phyloP scores from a whole-genome alignment of 2,888 invertebrate species.

The Drosophila nigricruria region DNA sequence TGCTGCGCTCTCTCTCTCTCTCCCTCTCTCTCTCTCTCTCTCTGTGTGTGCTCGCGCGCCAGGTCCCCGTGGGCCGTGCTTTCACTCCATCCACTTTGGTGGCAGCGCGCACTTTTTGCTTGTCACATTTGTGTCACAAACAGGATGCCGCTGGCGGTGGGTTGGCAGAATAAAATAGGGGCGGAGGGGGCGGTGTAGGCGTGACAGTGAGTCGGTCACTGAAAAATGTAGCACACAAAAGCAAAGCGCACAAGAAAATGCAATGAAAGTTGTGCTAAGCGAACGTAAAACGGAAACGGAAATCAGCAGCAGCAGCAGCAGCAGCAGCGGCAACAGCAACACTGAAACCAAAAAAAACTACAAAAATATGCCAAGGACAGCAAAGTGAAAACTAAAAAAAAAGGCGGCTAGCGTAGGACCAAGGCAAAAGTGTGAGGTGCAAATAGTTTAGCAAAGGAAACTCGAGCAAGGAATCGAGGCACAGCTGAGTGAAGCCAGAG shows the following conservation, averaged over 20 bases:
- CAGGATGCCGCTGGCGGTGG: slow-evolving; percentile 69
- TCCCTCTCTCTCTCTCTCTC: too few species aligned
- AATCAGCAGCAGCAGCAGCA: slow-evolving; percentile 69
- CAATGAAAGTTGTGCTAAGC: slow-evolving; percentile 77
- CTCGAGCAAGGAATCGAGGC: slow-evolving; percentile 51
- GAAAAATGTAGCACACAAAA: slow-evolving; percentile 71
- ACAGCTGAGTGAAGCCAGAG: slow-evolving; percentile 65
- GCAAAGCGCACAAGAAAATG: slow-evolving; percentile 75
- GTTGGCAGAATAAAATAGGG: too few species aligned
- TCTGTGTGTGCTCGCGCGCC: too few species aligned
- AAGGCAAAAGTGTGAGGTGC: slow-evolving; percentile 17
- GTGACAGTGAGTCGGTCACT: slow-evolving; percentile 54
- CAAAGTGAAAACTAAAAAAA: slow-evolving; percentile 63
- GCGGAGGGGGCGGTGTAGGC: slow-evolving; percentile 25
- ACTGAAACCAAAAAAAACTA: slow-evolving; percentile 30
- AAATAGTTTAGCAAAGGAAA: slow-evolving; percentile 38
- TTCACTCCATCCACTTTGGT: slow-evolving; percentile 75
- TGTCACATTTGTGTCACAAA: slow-evolving; percentile 83
- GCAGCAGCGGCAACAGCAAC: slow-evolving; percentile 28
- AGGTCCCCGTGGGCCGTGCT: slow-evolving; percentile 42
- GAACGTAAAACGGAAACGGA: slow-evolving; percentile 81
- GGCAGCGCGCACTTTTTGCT: slow-evolving; percentile 78
- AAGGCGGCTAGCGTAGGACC: slow-evolving; percentile 25
- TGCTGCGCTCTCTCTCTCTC: slow-evolving; percentile 11
- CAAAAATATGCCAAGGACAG: slow-evolving; percentile 82